phyloP scores from a whole-genome alignment of 1,140 invertebrate species.

The Drosophila arizonae region DNA sequence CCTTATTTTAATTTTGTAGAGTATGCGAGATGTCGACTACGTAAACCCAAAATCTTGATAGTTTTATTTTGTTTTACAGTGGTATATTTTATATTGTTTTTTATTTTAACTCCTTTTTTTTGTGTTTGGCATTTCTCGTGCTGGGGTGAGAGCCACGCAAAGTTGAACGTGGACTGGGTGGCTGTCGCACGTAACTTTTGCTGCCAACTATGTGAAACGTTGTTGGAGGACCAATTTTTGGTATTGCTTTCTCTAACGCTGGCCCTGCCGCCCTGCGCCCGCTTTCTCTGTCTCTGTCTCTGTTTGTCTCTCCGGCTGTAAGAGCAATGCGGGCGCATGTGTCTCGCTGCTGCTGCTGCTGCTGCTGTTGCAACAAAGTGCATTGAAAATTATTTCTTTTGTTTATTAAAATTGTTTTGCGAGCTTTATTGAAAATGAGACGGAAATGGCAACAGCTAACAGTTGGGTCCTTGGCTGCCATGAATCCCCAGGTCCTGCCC shows the following conservation, averaged over 20 bases:
- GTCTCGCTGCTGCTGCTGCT: conserved; percentile 20
- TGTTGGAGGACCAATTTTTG: conserved; percentile 35
- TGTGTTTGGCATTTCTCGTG: conserved; percentile 31
- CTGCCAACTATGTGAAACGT: conserved; percentile 37
- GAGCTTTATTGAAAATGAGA: conserved; percentile 44
- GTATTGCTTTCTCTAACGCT: conserved; percentile 19
- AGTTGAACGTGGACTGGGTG: conserved; percentile 24
- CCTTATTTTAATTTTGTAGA: background rate
- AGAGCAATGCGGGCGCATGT: conserved; percentile 45
- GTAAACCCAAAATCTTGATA: background rate
- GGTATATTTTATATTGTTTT: conserved; percentile 10
- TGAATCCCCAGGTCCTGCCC: background rate
- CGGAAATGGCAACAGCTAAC: conserved; percentile 7
- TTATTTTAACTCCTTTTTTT: conserved; percentile 7
- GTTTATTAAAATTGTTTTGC: conserved; percentile 54
- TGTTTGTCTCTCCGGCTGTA: conserved; percentile 7
- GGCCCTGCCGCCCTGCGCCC: background rate
- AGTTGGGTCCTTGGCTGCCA: conserved; percentile 19
- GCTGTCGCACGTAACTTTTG: conserved; percentile 40
- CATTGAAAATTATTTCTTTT: conserved; percentile 52
- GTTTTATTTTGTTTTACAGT: conserved; percentile 19
- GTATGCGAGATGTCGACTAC: background rate
- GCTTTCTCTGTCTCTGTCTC: background rate
- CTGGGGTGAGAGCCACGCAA: conserved; percentile 28
- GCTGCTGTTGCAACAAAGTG: conserved; percentile 38